Conservation (phyloP, 2,113 vertebrate species). For the Empidonax traillii region DNA sequence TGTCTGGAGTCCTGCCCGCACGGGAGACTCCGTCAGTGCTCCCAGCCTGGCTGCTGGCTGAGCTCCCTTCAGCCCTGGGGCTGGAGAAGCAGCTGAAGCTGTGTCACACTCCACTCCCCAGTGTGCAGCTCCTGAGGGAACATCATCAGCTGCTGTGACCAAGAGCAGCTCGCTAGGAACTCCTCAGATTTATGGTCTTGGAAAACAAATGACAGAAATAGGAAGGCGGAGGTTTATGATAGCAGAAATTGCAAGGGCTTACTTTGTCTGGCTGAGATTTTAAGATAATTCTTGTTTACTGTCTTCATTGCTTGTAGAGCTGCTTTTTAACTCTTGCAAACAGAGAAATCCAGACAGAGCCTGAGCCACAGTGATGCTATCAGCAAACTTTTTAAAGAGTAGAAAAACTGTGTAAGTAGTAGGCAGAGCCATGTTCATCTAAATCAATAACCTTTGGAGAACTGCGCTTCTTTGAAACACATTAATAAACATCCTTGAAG, state of each 20-base stretch:
- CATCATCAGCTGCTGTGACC: background rate
- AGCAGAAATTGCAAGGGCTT: background rate
- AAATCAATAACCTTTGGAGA: conserved; percentile 21
- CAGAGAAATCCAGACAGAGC: background rate
- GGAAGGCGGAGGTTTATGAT: background rate
- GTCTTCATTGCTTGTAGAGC: background rate
- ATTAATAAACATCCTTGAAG: background rate
- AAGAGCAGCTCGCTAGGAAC: background rate
- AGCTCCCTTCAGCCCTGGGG: background rate
- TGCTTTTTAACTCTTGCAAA: background rate
- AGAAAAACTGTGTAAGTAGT: background rate
- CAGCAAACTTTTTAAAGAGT: background rate
- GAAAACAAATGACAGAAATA: background rate
- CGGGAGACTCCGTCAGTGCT: background rate
- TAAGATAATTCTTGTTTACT: background rate
- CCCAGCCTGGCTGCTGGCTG: background rate
- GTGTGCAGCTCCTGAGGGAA: background rate
- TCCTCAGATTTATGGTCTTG: background rate
- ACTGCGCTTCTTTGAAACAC: background rate
- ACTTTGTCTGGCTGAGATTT: background rate
- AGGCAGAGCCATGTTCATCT: background rate
- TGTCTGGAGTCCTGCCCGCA: background rate
- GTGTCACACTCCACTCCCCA: background rate
- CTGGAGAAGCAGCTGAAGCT: background rate
- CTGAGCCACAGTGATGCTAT: background rate